Evolutionary conservation across 1,140 invertebrate species (phyloP).

Genomic region (Aethina tumida): DNA sequence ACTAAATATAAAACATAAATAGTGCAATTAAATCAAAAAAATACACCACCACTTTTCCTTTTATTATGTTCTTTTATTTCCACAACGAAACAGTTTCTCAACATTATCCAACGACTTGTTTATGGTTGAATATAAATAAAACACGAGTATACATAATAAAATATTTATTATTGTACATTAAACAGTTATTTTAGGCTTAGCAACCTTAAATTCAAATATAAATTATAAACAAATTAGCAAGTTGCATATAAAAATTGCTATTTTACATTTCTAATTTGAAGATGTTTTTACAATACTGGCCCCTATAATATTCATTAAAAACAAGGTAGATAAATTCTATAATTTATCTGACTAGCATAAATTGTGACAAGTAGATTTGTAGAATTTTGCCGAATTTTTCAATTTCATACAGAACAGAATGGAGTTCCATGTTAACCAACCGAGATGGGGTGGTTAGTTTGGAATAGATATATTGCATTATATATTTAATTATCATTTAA

Average conservation of each 20-base stretch:
- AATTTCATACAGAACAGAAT: constrained; percentile 6
- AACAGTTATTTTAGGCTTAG: constrained; percentile 8
- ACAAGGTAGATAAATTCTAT: constrained; percentile 12
- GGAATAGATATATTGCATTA: no score
- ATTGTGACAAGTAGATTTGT: constrained; percentile 12
- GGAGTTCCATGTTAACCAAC: no score
- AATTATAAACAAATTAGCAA: neutral
- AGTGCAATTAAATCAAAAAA: no score
- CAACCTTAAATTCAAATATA: constrained; percentile 10
- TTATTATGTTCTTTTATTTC: no score
- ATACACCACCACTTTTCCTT: no score
- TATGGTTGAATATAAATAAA: constrained; percentile 4
- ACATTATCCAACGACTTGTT: no score
- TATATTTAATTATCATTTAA: no score
- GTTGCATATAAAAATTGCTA: constrained; percentile 4
- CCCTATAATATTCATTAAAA: constrained; percentile 13
- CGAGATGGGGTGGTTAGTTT: no score
- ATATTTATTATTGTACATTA: constrained; percentile 8
- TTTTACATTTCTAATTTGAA: constrained; percentile 7
- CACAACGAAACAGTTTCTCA: no score
- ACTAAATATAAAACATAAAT: no score
- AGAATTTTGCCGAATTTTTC: no score
- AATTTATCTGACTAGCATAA: constrained; percentile 18
- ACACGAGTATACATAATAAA: constrained; percentile 4
- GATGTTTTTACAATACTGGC: constrained; percentile 18